Conservation (phyloP, 2,113 vertebrate genomes). For the Thalassarche chlororhynchos region DNA sequence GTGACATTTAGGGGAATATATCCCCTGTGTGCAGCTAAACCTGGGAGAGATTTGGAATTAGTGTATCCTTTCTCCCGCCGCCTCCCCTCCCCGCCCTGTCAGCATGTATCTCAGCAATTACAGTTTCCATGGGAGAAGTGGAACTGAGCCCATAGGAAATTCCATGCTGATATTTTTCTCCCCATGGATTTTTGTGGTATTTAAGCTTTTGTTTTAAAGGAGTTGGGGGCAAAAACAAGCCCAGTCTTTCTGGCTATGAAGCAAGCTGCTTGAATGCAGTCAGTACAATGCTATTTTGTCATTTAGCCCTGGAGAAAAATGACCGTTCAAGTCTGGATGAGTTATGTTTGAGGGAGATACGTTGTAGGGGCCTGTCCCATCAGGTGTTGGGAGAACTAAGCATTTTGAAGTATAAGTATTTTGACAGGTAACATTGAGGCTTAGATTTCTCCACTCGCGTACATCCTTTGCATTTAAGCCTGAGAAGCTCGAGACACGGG, state of each 20-base stretch:
- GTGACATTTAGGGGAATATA: not conserved
- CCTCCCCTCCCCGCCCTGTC: not conserved
- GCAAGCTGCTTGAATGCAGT: not conserved
- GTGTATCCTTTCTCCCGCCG: not conserved
- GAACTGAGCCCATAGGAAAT: conserved; percentile 17
- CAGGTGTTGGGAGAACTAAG: not conserved
- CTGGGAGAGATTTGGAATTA: not conserved
- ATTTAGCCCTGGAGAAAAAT: not conserved
- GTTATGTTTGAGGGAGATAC: not conserved
- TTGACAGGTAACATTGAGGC: not conserved
- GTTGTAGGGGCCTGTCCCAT: not conserved
- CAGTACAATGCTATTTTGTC: not conserved
- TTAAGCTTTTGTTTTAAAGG: not conserved
- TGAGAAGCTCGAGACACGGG: not conserved
- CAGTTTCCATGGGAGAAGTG: not conserved
- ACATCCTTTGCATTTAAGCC: not conserved
- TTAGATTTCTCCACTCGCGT: not conserved
- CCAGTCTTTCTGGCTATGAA: not conserved
- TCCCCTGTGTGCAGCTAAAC: not conserved
- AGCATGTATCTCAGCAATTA: not conserved
- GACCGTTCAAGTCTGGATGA: not conserved
- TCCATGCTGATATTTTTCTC: not conserved
- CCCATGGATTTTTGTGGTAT: not conserved
- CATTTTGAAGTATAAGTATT: not conserved
- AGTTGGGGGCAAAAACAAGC: not conserved